Percentiles rank a stretch among this genome's conserved stretches.
Evolutionary conservation across 2,888 invertebrate genomes (phyloP).

Genomic region (Drosophila emarginata): DNA sequence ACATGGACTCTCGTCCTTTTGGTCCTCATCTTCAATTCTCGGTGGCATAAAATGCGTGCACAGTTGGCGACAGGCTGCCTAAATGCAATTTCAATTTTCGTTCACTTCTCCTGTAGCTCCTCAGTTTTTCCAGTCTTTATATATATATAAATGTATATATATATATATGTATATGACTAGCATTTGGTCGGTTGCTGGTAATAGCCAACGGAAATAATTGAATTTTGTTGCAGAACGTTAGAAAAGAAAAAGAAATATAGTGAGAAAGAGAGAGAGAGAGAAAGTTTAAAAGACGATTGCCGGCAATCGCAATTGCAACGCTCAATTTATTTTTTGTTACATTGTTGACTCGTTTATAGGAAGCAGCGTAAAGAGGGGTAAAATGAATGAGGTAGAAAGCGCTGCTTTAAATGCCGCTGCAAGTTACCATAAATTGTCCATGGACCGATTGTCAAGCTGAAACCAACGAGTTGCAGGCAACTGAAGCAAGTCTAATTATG

Average conservation of each 20-base stretch:
- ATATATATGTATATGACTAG: slow-evolving; percentile 44
- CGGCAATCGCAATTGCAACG: slow-evolving; percentile 59
- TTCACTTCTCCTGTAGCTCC: not conserved
- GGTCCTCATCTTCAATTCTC: slow-evolving; percentile 22
- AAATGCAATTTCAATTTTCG: slow-evolving; percentile 67
- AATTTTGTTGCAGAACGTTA: slow-evolving; percentile 57
- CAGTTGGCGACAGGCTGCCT: slow-evolving; percentile 63
- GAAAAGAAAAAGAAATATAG: slow-evolving; percentile 42
- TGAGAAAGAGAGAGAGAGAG: not conserved
- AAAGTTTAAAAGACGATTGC: slow-evolving; percentile 62
- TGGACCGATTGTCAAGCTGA: slow-evolving; percentile 55
- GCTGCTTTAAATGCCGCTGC: slow-evolving; percentile 18
- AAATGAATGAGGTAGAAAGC: not conserved
- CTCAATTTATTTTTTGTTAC: slow-evolving; percentile 69
- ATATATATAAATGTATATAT: slow-evolving; percentile 3
- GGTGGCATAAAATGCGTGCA: slow-evolving; percentile 71
- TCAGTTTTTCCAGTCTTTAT: not conserved
- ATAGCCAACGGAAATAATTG: slow-evolving; percentile 75
- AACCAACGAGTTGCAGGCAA: slow-evolving; percentile 10
- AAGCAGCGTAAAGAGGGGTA: not conserved
- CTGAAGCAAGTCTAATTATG: slow-evolving; percentile 56
- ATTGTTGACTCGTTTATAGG: slow-evolving; percentile 45
- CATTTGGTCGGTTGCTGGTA: slow-evolving; percentile 42
- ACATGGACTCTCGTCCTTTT: not conserved
- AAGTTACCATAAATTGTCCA: slow-evolving; percentile 55